Percentiles rank a stretch among this genome's conserved stretches.
Evolutionary conservation across 2,797 vertebrate genomes (phyloP).

Genomic region (Falco rusticolus): DNA sequence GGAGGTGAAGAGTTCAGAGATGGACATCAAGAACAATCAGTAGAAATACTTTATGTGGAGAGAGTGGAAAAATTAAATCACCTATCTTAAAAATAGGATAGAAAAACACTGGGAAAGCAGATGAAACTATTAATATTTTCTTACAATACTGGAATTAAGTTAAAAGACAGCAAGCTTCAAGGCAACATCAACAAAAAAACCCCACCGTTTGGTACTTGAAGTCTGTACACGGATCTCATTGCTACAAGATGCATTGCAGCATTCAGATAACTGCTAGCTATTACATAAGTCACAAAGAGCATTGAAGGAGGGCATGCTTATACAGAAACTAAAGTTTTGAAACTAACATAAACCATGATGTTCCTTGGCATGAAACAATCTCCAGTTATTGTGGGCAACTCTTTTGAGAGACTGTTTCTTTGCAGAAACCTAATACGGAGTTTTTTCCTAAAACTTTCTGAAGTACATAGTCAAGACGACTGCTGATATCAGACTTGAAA

Average conservation of each 20-base stretch:
- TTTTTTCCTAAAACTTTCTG: neutral
- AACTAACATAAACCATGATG: neutral
- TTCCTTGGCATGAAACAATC: neutral
- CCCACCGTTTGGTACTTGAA: neutral
- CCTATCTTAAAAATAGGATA: neutral
- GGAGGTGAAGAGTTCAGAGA: neutral
- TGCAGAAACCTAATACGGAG: neutral
- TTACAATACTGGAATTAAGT: neutral
- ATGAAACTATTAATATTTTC: neutral
- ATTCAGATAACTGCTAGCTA: neutral
- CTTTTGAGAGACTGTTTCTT: neutral
- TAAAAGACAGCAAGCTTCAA: neutral
- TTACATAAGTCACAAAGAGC: neutral
- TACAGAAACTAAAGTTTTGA: neutral
- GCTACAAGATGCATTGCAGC: neutral
- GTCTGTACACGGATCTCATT: neutral
- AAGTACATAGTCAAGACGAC: neutral
- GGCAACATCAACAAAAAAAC: neutral
- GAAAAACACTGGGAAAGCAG: neutral
- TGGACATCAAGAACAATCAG: neutral
- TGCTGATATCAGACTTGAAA: neutral
- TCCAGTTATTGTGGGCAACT: neutral
- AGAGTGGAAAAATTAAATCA: neutral
- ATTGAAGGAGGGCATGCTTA: neutral
- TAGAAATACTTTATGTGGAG: neutral